These are phyloP conservation scores for Xerus rutilus DNA, from an alignment of 2,797 vertebrate species.

Conservation along the genomic window DNA sequence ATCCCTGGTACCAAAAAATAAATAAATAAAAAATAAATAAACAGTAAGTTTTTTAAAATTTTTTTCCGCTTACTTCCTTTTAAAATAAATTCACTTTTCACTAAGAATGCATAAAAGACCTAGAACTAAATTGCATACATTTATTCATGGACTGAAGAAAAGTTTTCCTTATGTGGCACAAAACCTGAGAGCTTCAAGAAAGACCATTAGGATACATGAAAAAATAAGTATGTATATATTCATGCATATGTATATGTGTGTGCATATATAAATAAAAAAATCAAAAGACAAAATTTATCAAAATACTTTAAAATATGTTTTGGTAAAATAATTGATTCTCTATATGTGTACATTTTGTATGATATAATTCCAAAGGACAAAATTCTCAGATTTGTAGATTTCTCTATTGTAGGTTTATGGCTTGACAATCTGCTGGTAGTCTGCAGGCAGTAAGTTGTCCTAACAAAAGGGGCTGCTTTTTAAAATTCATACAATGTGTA, in stretches of 20 bases:
- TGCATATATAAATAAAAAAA: background rate
- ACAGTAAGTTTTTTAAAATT: no score
- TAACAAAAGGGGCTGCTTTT: background rate
- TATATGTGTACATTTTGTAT: background rate
- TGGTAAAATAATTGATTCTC: background rate
- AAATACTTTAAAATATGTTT: slow-evolving; percentile 4
- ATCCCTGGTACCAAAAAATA: no score
- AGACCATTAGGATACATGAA: slow-evolving; percentile 4
- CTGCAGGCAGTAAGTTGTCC: background rate
- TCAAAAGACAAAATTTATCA: background rate
- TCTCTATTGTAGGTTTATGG: background rate
- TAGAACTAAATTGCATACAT: slow-evolving; percentile 64
- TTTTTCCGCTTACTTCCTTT: slow-evolving; percentile 36
- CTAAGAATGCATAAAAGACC: slow-evolving; percentile 21
- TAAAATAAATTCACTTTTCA: slow-evolving; percentile 53
- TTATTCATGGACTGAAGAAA: slow-evolving; percentile 38
- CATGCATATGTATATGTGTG: background rate
- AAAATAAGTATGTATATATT: background rate
- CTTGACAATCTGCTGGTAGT: background rate
- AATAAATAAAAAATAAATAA: background rate
- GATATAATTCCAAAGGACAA: background rate
- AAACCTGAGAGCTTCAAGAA: background rate
- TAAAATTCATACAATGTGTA: background rate
- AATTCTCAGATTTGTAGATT: background rate
- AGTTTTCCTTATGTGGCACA: slow-evolving; percentile 18